A percentile compares a stretch with the other conserved stretches of the same genome.
phyloP scores from a whole-genome alignment of 2,888 invertebrate genomes.

The Caenorhabditis wallacei region DNA sequence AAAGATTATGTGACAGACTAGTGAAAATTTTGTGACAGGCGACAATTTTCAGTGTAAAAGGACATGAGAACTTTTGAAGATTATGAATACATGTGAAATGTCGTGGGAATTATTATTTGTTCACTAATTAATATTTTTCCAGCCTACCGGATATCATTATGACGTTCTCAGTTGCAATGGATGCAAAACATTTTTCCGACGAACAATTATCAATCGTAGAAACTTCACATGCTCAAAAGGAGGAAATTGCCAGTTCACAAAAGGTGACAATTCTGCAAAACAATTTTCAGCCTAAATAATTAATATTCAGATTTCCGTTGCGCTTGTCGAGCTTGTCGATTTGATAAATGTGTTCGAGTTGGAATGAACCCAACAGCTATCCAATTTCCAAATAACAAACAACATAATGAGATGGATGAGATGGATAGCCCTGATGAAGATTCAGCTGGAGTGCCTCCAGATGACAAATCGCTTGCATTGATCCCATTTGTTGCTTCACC shows the following conservation, averaged over 20 bases:
- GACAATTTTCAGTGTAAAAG: constrained; percentile 25
- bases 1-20: constrained; percentile 36
- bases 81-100: neutral
- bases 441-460: neutral
- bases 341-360: constrained; percentile 71
- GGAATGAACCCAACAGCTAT: constrained; percentile 74
- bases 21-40: constrained; percentile 19
- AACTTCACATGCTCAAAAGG: constrained; percentile 71
- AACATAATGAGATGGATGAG: constrained; percentile 5
- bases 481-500: constrained; percentile 35
- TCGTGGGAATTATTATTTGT: neutral
- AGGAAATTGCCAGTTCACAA: constrained; percentile 74
- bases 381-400: constrained; percentile 54
- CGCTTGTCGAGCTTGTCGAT: constrained; percentile 75
- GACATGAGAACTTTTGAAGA: neutral
- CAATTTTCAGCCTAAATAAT: neutral
- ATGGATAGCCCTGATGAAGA: constrained; percentile 53
- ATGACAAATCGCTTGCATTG: constrained; percentile 38
- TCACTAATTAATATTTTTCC: constrained; percentile 55
- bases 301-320: constrained; percentile 74
- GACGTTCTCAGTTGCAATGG: constrained; percentile 77
- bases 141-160: constrained; percentile 78
- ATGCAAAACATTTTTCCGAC: constrained; percentile 76
- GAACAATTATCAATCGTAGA: constrained; percentile 72
- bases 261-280: constrained; percentile 66